phyloP scores from a whole-genome alignment of 2,113 vertebrate species.

The Pelecanus crispus region DNA sequence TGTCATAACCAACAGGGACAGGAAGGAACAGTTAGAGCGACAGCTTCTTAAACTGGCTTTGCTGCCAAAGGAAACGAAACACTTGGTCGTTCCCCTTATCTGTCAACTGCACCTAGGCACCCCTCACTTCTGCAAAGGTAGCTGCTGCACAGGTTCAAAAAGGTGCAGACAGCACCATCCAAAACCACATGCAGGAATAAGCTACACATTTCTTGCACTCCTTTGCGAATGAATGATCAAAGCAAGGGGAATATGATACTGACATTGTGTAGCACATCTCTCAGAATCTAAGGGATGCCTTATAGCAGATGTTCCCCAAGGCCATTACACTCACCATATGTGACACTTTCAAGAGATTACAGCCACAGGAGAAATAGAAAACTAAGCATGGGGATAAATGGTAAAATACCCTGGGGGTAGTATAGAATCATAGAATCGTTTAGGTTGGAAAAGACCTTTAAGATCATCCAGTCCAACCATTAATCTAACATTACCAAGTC shows the following conservation, averaged over 20 bases:
- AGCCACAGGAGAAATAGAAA: neutral
- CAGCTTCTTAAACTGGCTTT: neutral
- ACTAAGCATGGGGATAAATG: neutral
- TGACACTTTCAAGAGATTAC: neutral
- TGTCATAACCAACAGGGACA: neutral
- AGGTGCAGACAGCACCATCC: neutral
- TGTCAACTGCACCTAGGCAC: neutral
- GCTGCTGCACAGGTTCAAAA: neutral
- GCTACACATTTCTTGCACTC: neutral
- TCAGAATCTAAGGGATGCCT: neutral
- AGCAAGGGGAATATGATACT: neutral
- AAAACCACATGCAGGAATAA: neutral
- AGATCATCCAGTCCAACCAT: no score
- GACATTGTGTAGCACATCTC: neutral
- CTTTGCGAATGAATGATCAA: neutral
- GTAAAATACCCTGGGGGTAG: neutral
- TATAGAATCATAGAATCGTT: no score
- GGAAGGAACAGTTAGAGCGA: neutral
- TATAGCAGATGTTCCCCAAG: neutral
- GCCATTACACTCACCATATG: neutral
- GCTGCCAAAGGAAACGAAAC: neutral
- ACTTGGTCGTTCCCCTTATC: neutral
- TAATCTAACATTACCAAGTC: no score
- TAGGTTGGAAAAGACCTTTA: no score
- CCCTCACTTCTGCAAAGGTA: neutral